Base-by-base conservation (phyloP, 2,888 invertebrate species). In the Rhagonycha fulva region DNA sequence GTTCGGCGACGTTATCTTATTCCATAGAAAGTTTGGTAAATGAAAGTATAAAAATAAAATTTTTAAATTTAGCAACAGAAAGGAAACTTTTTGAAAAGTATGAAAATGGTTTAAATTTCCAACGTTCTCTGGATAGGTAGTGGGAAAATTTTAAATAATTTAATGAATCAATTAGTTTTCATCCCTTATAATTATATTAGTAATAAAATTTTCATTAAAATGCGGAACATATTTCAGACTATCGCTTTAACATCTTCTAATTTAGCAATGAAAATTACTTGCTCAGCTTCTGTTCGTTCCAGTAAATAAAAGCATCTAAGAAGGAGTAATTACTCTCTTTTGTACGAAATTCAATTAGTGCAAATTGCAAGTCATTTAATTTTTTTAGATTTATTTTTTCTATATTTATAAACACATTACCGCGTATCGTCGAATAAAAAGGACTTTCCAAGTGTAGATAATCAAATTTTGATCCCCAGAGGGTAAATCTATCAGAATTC, bases 391-490 rank as follows among this genome's bases (percentile, higher is more conserved):
- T 47, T 47, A 47, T n/a, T 47, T 47, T 47, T 47, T n/a, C 47
- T 47, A 47, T 47, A 47, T 47, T 47, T 47, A 47, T 47, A 47
- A 47, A 47, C 47, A 47, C 47, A n/a, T 47, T 47, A 47, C 32
- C 47, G n/a, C 5, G n/a, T 47, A 47, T 47, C 9, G 47, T 47
- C 47, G 7, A 77, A 75, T 79, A 71, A 79, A 74, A 70, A 75
- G 79, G 79, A 82, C 82, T 84, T 84, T 80, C 79, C 78, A 80
- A 80, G 81, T 77, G 76, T 71, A 81, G 82, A 79, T 82, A 83
- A 83, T 84, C 82, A 84, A 84, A 84, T 84, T 83, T 80, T 81
- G 79, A 79, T 70, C 80, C 80, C 80, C 72, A 76, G 76, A 70
- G 77, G 76, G 78, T 77, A 76, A 79, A 80, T 77, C 74, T 26